phyloP scores from a whole-genome alignment of 2,113 vertebrate genomes.

The Telmatochromis bifrenatus region DNA sequence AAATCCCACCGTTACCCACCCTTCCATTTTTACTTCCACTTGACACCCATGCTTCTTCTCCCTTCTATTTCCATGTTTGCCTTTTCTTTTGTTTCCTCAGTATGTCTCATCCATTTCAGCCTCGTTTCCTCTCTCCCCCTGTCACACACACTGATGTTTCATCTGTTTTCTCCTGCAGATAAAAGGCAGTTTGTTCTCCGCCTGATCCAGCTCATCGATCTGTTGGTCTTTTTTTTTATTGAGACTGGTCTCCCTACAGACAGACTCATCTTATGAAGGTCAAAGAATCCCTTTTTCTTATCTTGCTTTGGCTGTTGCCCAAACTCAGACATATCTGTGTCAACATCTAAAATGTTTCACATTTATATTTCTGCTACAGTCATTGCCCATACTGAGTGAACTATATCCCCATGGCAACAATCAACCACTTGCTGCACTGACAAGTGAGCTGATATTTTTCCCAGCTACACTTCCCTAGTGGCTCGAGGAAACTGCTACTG shows the following conservation, averaged over 20 bases:
- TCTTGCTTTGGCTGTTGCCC: not conserved
- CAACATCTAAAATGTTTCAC: not conserved
- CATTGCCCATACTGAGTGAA: not conserved
- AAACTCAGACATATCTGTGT: not conserved
- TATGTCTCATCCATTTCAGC: not conserved
- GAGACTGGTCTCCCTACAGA: not conserved
- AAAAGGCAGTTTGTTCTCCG: constrained; percentile 4
- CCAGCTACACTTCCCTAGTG: not conserved
- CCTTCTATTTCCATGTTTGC: not conserved
- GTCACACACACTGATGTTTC: not conserved
- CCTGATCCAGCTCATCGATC: constrained; percentile 12
- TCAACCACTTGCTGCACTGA: not conserved
- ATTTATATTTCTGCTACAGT: not conserved
- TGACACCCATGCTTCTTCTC: not conserved
- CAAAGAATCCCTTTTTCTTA: not conserved
- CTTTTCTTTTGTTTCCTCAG: not conserved
- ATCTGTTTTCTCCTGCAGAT: not conserved
- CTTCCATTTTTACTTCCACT: not conserved
- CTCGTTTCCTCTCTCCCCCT: not conserved
- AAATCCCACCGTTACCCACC: constrained; percentile 12
- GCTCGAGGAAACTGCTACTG: not conserved
- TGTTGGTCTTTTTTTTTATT: not conserved
- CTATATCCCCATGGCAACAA: not conserved
- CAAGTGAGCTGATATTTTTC: not conserved
- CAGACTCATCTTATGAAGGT: not conserved